These are phyloP conservation scores for Petrosia ficiformis DNA, from an alignment of 37 sponge, comb jelly and placozoan species.

Conservation along the genomic window DNA sequence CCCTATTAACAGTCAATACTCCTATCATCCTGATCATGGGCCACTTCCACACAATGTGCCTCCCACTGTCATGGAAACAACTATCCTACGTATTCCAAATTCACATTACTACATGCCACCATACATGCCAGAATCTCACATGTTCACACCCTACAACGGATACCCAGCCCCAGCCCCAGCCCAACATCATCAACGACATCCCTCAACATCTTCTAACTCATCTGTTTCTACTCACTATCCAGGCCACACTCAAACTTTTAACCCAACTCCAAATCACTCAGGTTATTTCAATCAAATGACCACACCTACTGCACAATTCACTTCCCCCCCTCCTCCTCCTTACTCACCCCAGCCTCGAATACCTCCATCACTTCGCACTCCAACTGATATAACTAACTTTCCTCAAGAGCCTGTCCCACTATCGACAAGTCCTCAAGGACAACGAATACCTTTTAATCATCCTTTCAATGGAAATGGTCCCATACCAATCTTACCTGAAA, in stretches of 20 bases:
- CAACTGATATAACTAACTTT: too few species aligned
- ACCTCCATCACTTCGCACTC: neutral
- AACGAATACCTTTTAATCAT: too few species aligned
- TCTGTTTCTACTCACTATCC: neutral
- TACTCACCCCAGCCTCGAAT: neutral
- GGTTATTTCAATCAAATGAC: neutral
- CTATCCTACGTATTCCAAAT: neutral
- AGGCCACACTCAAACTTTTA: neutral
- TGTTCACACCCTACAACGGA: neutral
- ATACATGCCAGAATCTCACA: neutral
- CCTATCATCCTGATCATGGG: neutral
- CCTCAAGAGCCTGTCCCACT: too few species aligned
- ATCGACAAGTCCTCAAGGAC: too few species aligned
- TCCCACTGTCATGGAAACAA: neutral
- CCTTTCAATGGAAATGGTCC: too few species aligned
- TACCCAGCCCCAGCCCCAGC: neutral
- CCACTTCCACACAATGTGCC: slow-evolving; percentile 1
- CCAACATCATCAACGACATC: neutral
- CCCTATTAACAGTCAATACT: neutral
- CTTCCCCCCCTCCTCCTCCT: slow-evolving; percentile 3
- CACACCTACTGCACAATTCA: slow-evolving; percentile 1
- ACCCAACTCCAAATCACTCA: neutral
- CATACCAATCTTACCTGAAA: too few species aligned
- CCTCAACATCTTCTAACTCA: neutral
- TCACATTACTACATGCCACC: neutral